Evolutionary conservation across 2,113 vertebrate species (phyloP).

Genomic region (Plotosus lineatus): DNA sequence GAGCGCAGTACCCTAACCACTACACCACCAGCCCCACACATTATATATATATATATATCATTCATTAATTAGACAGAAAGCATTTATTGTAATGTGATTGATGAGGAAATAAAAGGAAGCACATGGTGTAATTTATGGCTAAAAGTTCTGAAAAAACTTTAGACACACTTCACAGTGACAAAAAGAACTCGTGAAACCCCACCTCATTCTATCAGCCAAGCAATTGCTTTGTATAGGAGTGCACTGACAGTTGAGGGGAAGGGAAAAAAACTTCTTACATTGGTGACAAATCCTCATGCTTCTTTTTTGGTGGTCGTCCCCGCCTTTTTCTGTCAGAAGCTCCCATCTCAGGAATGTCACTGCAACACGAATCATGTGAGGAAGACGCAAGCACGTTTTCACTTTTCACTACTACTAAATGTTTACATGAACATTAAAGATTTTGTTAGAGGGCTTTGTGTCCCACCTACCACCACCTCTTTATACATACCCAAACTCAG

Average conservation of each 20-base stretch:
- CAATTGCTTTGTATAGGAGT: neutral
- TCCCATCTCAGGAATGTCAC: constrained; percentile 60
- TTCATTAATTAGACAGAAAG: too few relatives aligned
- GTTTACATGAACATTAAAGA: neutral
- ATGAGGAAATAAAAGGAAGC: too few relatives aligned
- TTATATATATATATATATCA: too few relatives aligned
- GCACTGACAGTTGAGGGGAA: neutral
- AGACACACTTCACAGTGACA: neutral
- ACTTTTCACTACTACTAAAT: neutral
- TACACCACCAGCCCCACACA: too few relatives aligned
- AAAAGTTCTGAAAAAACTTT: neutral
- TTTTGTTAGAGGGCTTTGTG: too few relatives aligned
- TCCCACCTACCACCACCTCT: neutral
- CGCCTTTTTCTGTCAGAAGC: constrained; percentile 80
- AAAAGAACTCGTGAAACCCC: neutral
- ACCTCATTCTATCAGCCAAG: neutral
- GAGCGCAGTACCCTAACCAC: too few relatives aligned
- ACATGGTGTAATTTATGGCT: too few relatives aligned
- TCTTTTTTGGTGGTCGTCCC: constrained; percentile 92
- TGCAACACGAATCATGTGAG: constrained; percentile 24
- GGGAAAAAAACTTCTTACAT: constrained; percentile 73
- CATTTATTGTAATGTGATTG: too few relatives aligned
- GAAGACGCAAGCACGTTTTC: neutral
- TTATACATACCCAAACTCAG: constrained; percentile 74
- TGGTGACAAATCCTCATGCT: constrained; percentile 74